Evolutionary conservation across 2,888 invertebrate genomes (phyloP), one percentile per base, ranked within the genome.

Genomic region (Apotomis capreana): DNA sequence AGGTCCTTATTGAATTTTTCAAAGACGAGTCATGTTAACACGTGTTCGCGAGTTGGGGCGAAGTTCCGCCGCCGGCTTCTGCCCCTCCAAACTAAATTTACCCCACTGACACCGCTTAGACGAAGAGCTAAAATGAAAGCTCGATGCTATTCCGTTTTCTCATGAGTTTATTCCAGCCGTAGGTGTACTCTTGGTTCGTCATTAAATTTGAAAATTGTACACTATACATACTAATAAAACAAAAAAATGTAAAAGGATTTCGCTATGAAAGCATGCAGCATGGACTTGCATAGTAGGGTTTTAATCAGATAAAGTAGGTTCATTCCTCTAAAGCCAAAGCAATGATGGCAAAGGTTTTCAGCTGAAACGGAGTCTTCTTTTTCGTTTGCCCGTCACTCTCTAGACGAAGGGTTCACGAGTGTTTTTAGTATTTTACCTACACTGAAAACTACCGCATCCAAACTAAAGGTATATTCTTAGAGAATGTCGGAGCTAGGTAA

Each of bases 1-100:
- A 90, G 92, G 87, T 85, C 82, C 84, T 89, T 91, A 91, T 88
- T 87, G 88, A 90, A 87, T 92, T 91, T 90, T 92, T 91, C 89
- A 89, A 90, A 92, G 90, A 89, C 83, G 88, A 88, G 81, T 86
- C 87, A 83, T 89, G 92, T 89, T 90, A 92, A 91, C 92, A 91
- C 91, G 87, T 91, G 91, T 89, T 88, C 81, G 77, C 80, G 81
- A 88, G 86, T 87, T 88, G 82, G 84, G 79, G 82, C 83, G 79
- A 89, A 90, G 86, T 89, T 89, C 86, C 81, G 80, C 70, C 71
- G 81, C 76, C 77, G 80, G 79, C 82, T 84, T 84, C 83, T 83
- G 79, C 81, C 82, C 78, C 82, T 78, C 84, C 84, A 91, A 92
- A 92, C 91, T 87, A 90, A 91, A 92, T 92, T 92, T 91, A 84